Evolutionary conservation across 2,113 vertebrate species (phyloP).

Genomic region (Alligator mississippiensis): DNA sequence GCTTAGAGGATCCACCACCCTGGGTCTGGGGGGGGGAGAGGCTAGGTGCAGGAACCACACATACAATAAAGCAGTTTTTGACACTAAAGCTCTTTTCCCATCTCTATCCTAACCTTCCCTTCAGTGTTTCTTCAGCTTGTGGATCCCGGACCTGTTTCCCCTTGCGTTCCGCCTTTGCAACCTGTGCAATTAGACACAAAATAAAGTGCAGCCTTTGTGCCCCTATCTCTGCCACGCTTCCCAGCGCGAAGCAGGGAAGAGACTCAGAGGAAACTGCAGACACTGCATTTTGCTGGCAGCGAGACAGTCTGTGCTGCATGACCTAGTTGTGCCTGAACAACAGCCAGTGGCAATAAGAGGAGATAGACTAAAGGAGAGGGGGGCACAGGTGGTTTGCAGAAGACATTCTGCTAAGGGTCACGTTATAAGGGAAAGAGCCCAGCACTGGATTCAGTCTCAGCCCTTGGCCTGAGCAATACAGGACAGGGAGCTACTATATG

Average conservation of each 20-base stretch:
- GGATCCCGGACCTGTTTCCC: not conserved
- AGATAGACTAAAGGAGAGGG: not conserved
- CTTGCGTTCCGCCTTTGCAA: not conserved
- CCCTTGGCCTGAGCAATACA: not conserved
- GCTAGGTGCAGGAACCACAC: not conserved
- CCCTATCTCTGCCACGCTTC: not conserved
- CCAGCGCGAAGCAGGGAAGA: not conserved
- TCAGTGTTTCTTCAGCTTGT: not conserved
- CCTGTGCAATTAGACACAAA: not conserved
- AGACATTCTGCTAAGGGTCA: no score
- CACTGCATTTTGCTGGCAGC: not conserved
- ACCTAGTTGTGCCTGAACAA: slow-evolving; percentile 11
- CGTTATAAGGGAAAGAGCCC: rapidly evolving
- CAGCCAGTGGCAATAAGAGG: not conserved
- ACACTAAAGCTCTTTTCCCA: not conserved
- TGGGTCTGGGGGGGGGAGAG: not conserved
- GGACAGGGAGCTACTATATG: not conserved
- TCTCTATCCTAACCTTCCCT: not conserved
- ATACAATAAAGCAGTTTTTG: not conserved
- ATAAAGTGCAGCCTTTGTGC: not conserved
- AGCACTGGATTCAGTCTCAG: not conserved
- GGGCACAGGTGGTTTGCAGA: not conserved
- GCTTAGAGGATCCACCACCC: no score
- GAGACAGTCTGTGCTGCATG: not conserved
- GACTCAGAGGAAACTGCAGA: not conserved